Percentiles rank a stretch among this genome's conserved stretches.
Conservation (phyloP, 1,140 invertebrate genomes). For the Eurosta solidaginis region DNA sequence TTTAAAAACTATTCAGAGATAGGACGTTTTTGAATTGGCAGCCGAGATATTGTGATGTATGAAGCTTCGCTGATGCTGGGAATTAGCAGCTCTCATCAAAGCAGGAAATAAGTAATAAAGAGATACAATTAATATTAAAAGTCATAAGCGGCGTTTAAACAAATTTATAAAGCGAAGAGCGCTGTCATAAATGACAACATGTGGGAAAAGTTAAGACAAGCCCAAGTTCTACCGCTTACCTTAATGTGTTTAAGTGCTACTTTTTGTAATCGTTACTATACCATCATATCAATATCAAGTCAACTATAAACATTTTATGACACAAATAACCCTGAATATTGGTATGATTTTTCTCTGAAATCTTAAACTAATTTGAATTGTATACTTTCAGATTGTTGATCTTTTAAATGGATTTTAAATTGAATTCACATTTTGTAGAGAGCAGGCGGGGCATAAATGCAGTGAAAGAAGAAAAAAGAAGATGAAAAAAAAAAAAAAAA, state of each 20-base stretch:
- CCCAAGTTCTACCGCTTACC: neutral
- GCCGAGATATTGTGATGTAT: too few relatives aligned
- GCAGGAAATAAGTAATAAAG: neutral
- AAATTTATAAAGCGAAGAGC: neutral
- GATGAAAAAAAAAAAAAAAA: neutral
- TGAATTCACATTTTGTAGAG: slow-evolving; percentile 7
- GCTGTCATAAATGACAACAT: neutral
- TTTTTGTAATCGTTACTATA: neutral
- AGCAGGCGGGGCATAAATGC: neutral
- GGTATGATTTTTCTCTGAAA: slow-evolving; percentile 10
- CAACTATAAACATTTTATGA: slow-evolving; percentile 9
- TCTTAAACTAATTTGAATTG: slow-evolving; percentile 23
- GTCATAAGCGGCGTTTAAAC: neutral
- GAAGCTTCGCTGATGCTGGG: too few relatives aligned
- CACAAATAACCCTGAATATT: too few relatives aligned
- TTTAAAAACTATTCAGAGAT: too few relatives aligned
- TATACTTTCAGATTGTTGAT: slow-evolving; percentile 23
- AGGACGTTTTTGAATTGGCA: too few relatives aligned
- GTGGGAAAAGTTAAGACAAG: neutral
- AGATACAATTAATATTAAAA: neutral
- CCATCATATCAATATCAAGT: neutral
- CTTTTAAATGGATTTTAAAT: slow-evolving; percentile 28
- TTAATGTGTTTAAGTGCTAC: neutral
- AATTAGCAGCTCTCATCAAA: too few relatives aligned
- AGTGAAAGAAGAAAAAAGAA: neutral